Base-by-base conservation (phyloP, 2,888 invertebrate genomes). In the Lutraria lutraria region DNA sequence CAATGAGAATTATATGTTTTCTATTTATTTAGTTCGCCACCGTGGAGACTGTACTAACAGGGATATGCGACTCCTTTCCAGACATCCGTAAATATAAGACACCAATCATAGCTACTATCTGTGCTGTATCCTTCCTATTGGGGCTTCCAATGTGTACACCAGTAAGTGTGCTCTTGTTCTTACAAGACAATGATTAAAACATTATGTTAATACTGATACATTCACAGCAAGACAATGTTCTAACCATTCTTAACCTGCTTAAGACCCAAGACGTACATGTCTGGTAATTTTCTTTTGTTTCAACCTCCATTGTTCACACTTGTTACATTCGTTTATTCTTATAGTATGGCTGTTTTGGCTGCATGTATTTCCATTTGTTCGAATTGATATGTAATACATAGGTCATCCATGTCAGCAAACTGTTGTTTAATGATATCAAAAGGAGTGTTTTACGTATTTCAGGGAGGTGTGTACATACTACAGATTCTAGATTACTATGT, bases 21-120 rank as follows among this genome's bases (percentile, higher is more conserved):
- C 13, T 83, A 19, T 34, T 29, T 31, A 16, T 72, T n/a, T 29
- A 97, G 96, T 97, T 97, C 93, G 96, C 96, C 10, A 95, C 95
- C 85, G 91, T 97, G 87, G 96, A 97, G 92, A 96, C 96, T 25
- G 94, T 97, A 13, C 88, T 96, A 84, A 97, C 96, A 0, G 95
- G 96, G n/a, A 87, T 97, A 0, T 92, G 95, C 60, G 97, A 97
- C 89, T 95, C 96, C 60, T 96, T 95, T 88, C 96, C 96, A 16
- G 87, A 89, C 6, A 89, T 96, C 80, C 97, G 98, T 60, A 92
- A 89, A 31, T 93, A 95, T 83, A 97, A 96, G 92, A 90, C 95
- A 0, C 89, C 85, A 43, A 92, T 95, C 31, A 95, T 95, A 13
- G 83, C 93, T 3, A n/a, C 81, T 25, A 90, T 96, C 56, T 94